phyloP scores from a whole-genome alignment of 2,888 invertebrate species.

The Formica aserva region DNA sequence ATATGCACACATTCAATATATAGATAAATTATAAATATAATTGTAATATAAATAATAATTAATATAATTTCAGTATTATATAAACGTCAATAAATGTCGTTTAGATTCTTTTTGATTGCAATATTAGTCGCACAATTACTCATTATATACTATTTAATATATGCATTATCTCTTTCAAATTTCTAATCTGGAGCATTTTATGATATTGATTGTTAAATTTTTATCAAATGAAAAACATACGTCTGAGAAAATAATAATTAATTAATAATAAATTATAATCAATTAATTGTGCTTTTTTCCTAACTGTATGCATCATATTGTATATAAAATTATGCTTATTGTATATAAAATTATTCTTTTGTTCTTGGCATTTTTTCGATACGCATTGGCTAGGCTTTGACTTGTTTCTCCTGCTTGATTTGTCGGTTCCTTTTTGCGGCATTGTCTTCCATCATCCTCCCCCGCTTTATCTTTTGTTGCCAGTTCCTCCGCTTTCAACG shows the following conservation, averaged over 20 bases:
- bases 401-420: slow-evolving; percentile 53
- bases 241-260: background rate
- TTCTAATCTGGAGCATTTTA: background rate
- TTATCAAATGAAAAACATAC: background rate
- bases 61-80: slow-evolving; percentile 1
- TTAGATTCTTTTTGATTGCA: background rate
- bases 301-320: background rate
- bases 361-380: slow-evolving; percentile 42
- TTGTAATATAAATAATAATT: slow-evolving; percentile 17
- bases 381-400: slow-evolving; percentile 38
- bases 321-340: background rate
- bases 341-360: slow-evolving; percentile 41
- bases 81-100: background rate
- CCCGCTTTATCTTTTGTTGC: slow-evolving; percentile 54
- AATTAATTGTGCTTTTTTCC: background rate
- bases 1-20: slow-evolving; percentile 3
- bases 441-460: slow-evolving; percentile 55
- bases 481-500: slow-evolving; percentile 55
- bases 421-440: slow-evolving; percentile 45
- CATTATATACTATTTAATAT: background rate
- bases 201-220: background rate
- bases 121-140: background rate
- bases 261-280: background rate
- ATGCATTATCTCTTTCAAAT: background rate
- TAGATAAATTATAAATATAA: slow-evolving; percentile 25